Evolutionary conservation across 2,888 invertebrate genomes (phyloP), one percentile per base, ranked within the genome.

Genomic region (Drosophila hamatofila): DNA sequence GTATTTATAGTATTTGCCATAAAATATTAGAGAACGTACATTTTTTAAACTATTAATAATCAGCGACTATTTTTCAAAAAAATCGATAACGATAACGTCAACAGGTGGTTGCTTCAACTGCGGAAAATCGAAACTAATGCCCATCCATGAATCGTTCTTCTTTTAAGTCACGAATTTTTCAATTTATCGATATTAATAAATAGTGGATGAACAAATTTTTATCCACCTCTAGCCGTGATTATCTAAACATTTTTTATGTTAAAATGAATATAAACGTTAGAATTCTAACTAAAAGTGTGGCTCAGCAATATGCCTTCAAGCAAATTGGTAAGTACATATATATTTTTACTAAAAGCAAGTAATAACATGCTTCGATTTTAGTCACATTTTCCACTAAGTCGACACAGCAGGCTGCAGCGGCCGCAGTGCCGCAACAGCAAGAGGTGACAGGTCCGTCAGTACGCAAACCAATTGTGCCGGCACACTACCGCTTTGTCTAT

Each of bases 401-500:
- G 30, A 74, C 67, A 44, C 75, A 81, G 37, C 80, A 80, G 48
- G 74, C 77, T 30, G 70, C 73, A 56, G 68, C 48, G 23, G 42
- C 59, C 23, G 33, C 55, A 16, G 59, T 65, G 12, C 44, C 67
- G 16, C 71, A 81, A 44, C 71, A 72, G 23, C 75, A 74, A 21
- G 79, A 82, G 44, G 59, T 48, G 52, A 61, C 56, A 48, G 25
- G 37, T 25, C 57, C 62, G 9, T 1, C 52, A 27, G 54, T 25
- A 14, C 75, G 85, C 1, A 83, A 83, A 44, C 61, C 78, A 18
- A 49, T 92, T n/a, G 88, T 90, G 3, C 93, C 94, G 0, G 86
- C 94, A 2, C 94, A 95, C 55, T 95, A 95, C 86, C 94, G 97
- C 78, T 95, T 95, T 90, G 93, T 95, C 30, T 98, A 97, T 92